Evolutionary conservation across 2,888 invertebrate species (phyloP).

Genomic region (Eupithecia abbreviata): DNA sequence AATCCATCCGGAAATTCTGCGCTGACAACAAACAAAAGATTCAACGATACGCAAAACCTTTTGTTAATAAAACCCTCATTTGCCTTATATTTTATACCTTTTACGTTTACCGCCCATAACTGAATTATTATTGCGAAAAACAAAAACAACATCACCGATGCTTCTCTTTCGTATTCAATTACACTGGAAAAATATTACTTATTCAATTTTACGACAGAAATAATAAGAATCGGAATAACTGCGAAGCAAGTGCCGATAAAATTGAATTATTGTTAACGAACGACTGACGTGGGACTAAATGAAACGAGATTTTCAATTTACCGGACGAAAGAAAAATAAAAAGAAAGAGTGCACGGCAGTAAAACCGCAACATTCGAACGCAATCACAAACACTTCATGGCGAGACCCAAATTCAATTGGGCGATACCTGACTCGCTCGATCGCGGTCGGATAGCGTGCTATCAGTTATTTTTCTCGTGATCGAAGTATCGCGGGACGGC

Average conservation of each 20-base stretch:
- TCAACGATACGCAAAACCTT: slow-evolving; percentile 18
- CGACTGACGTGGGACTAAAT: slow-evolving; percentile 38
- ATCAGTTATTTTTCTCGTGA: slow-evolving; percentile 72
- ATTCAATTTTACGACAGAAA: slow-evolving; percentile 39
- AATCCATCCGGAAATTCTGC: slow-evolving; percentile 61
- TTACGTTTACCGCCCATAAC: slow-evolving; percentile 37
- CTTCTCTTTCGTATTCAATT: slow-evolving; percentile 30
- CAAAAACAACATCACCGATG: slow-evolving; percentile 40
- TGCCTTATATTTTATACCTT: slow-evolving; percentile 41
- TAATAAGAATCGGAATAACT: slow-evolving; percentile 38
- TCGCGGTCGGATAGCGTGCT: slow-evolving; percentile 65
- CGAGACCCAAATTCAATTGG: slow-evolving; percentile 64
- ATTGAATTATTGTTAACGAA: slow-evolving; percentile 39
- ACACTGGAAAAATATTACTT: slow-evolving; percentile 33
- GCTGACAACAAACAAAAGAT: slow-evolving; percentile 47
- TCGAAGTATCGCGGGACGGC: slow-evolving; percentile 59
- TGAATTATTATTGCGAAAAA: slow-evolving; percentile 38
- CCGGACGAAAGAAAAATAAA: slow-evolving; percentile 31
- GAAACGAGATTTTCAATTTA: slow-evolving; percentile 38
- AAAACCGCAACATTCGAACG: slow-evolving; percentile 44
- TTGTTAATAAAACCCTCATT: slow-evolving; percentile 33
- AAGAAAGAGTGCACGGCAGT: slow-evolving; percentile 33
- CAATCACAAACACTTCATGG: slow-evolving; percentile 48
- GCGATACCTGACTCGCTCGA: slow-evolving; percentile 66
- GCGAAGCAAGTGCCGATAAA: slow-evolving; percentile 36